Percentiles rank a stretch among this genome's conserved stretches.
Evolutionary conservation across 2,797 vertebrate species (phyloP).

Genomic region (Acanthurus tractus): DNA sequence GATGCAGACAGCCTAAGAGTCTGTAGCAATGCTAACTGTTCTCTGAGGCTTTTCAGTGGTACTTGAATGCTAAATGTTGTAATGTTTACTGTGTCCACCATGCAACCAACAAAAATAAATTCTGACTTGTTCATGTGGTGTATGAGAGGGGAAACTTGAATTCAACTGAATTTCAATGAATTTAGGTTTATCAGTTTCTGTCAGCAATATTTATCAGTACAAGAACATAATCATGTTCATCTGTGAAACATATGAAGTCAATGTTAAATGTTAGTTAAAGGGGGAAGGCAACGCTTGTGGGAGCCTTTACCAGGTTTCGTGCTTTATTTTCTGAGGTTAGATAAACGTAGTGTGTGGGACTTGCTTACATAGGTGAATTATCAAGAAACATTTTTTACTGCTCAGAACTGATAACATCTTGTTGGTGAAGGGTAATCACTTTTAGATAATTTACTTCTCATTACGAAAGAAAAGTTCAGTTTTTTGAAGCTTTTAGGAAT

Average conservation of each 20-base stretch:
- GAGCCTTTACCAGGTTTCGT: background rate
- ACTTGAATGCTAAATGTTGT: too few species aligned
- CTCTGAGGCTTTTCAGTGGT: too few species aligned
- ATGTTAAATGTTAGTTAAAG: background rate
- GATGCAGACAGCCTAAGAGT: too few species aligned
- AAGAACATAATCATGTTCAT: background rate
- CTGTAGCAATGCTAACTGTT: too few species aligned
- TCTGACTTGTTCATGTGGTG: background rate
- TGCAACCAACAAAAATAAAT: too few species aligned
- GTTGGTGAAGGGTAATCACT: background rate
- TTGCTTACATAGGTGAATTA: background rate
- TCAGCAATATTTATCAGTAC: background rate
- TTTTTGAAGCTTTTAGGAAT: background rate
- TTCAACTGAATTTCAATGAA: background rate
- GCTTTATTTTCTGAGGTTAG: background rate
- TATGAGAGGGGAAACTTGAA: background rate
- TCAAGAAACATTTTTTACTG: constrained; percentile 32
- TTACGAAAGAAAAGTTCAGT: background rate
- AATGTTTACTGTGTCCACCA: too few species aligned
- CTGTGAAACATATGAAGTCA: background rate
- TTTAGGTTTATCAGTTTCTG: background rate
- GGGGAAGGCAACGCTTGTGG: background rate
- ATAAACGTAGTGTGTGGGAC: constrained; percentile 7
- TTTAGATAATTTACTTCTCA: too few species aligned
- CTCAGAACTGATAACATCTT: background rate